Evolutionary conservation across 1,140 invertebrate species (phyloP).

Genomic region (Drosophila orosa): DNA sequence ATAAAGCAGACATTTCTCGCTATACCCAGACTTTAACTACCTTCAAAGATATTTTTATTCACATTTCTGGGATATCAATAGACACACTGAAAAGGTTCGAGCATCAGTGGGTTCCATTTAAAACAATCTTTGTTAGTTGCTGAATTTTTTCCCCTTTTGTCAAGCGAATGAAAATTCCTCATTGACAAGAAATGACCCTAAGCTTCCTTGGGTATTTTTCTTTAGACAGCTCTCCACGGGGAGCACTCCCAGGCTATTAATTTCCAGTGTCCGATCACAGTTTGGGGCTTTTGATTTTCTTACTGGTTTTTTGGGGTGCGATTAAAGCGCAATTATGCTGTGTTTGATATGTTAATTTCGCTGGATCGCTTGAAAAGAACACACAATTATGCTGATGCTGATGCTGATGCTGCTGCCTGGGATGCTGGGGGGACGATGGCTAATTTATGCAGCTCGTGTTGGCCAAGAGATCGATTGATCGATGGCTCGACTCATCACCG

Average conservation of each 20-base stretch:
- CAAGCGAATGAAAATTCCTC: slow-evolving; percentile 15
- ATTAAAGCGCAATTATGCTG: slow-evolving; percentile 81
- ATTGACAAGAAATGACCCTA: slow-evolving; percentile 25
- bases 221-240: slow-evolving; percentile 23
- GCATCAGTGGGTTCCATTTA: slow-evolving; percentile 12
- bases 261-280: slow-evolving; percentile 26
- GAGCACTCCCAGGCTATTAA: slow-evolving; percentile 28
- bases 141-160: neutral
- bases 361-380: slow-evolving; percentile 62
- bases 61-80: neutral
- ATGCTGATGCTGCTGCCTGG: neutral
- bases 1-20: no score
- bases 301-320: slow-evolving; percentile 57
- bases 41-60: neutral
- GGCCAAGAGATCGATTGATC: slow-evolving; percentile 47
- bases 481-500: slow-evolving; percentile 55
- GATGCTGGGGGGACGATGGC: slow-evolving; percentile 3
- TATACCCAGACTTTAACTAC: no score
- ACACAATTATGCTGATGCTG: slow-evolving; percentile 49
- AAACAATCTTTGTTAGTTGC: slow-evolving; percentile 28
- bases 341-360: slow-evolving; percentile 79
- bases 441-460: slow-evolving; percentile 79
- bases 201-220: slow-evolving; percentile 36
- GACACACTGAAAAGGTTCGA: slow-evolving; percentile 4
- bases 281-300: slow-evolving; percentile 30